Evolutionary conservation across 2,797 vertebrate species (phyloP), one percentile per base, ranked within the genome.

Genomic region (Vultur gryphus): DNA sequence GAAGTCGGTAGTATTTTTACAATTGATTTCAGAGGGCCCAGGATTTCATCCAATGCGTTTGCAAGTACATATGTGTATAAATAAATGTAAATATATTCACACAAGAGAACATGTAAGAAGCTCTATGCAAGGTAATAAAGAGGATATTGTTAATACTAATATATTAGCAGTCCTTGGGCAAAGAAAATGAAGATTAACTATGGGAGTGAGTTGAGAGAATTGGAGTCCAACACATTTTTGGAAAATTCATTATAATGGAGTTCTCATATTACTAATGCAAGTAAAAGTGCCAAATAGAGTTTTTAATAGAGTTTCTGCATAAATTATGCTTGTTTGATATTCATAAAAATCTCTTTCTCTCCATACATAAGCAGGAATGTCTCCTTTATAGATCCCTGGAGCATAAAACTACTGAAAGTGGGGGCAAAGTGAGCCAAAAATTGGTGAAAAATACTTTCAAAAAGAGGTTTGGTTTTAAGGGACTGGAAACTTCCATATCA

Each of bases 291-390:
- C 88, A 97, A 95, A 86, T 55, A 77, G 58, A 82, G 62, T 35
- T 93, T 97, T 94, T 94, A 96, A 87, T 80, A 94, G 88, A 95
- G 35, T 65, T 94, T 85, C 55, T 93, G 67, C 57, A 97, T 94
- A 93, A 93, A 94, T 95, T 95, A 89, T 83, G 37, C 71, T 94
- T 92, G 37, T 48, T 93, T 93, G 55, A 92, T 93, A 94, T 94
- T 93, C 90, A 94, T 80, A 85, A 94, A 96, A 80, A 71, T 71
- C 59, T 79, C 29, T 77, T 93, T 76, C 24, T 89, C 41, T 90
- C 66, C 64, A 93, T 69, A 66, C 35, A 57, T 87, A 90, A 94
- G 62, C 3, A 18, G 13, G 2, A 90, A 52, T 69, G 20, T 92
- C 67, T 91, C 48, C 62, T 84, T 89, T 95, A 64, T 49, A 87